Evolutionary conservation across 2,113 vertebrate species (phyloP), one percentile per base, ranked within the genome.

Genomic region (Sterrhoptilus dennistouni): DNA sequence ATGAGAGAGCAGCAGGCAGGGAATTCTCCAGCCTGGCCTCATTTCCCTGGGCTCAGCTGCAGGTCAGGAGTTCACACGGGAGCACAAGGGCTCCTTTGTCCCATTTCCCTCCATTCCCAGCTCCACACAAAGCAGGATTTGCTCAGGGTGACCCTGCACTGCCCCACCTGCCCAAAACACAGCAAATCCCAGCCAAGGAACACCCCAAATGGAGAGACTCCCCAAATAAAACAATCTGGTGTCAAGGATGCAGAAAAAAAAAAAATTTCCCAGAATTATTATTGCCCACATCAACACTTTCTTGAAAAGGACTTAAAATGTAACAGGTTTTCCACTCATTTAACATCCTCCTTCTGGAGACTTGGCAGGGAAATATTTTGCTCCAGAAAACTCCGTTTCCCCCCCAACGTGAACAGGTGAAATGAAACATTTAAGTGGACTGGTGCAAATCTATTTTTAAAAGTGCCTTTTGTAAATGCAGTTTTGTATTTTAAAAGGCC

Each of bases 61-160:
- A 70, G 59, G 4, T 66, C 89, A 68, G 19, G 54, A 90, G 65
- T 17, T 90, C 82, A 76, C 33, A 35, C 12, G 5, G 36, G 25
- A 82, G 83, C 4, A 91, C 77, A 65, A 69, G 12, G 19, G 42
- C 27, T 9, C 3, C 0, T 38, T 8, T 70, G 88, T 68, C 27
- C 61, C 75, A 12, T 0, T 44, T 5, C 63, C 35, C 80, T 12
- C 29, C 17, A 59, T 8, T 28, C 56, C 25, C 29, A 35, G 14
- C 72, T 28, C 12, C 45, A 8, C 66, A 47, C 79, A 60, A 8
- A 68, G 71, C 74, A 44, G 70, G 65, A 35, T 22, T 50, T 49
- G 1, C 27, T 31, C 47, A 6, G 0, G 7, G 5, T 0, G 8
- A 49, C 2, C 4, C 68, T 12, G 27, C 9, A 0, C 60, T 15